phyloP scores from a whole-genome alignment of 2,797 vertebrate species.

The Oryzias dopingdopingensis region DNA sequence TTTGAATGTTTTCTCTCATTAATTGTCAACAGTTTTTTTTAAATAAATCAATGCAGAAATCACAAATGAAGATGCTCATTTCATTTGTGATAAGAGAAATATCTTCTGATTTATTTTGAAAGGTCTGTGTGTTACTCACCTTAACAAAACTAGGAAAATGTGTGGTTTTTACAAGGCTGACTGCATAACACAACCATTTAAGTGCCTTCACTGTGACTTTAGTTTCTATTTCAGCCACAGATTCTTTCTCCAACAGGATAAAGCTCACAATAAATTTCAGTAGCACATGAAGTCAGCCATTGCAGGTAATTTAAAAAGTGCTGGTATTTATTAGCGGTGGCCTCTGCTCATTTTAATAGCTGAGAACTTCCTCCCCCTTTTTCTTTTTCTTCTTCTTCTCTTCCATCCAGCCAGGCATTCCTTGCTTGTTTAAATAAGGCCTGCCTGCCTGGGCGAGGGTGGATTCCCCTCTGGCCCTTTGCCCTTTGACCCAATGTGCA shows the following conservation, averaged over 20 bases:
- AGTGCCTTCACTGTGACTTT: too few relatives aligned
- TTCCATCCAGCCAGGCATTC: constrained; percentile 82
- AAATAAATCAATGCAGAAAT: too few relatives aligned
- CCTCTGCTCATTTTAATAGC: constrained; percentile 62
- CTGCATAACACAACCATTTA: too few relatives aligned
- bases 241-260: constrained; percentile 3
- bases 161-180: too few relatives aligned
- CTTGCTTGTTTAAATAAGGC: constrained; percentile 91
- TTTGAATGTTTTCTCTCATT: too few relatives aligned
- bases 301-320: constrained; percentile 59
- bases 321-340: constrained; percentile 64
- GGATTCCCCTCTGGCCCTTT: constrained; percentile 87
- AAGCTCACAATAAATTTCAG: constrained; percentile 43
- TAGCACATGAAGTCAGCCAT: constrained; percentile 50
- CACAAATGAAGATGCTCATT: too few relatives aligned
- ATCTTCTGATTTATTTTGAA: too few relatives aligned
- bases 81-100: too few relatives aligned
- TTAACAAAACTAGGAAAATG: too few relatives aligned
- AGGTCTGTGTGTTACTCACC: too few relatives aligned
- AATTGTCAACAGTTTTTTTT: too few relatives aligned
- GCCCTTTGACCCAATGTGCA: constrained; percentile 85
- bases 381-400: constrained; percentile 53
- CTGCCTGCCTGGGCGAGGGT: constrained; percentile 79
- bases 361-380: constrained; percentile 51
- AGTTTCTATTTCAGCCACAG: too few relatives aligned